Evolutionary conservation across 2,797 vertebrate genomes (phyloP), one percentile per base, ranked within the genome.

Genomic region (Pteropus rufus): DNA sequence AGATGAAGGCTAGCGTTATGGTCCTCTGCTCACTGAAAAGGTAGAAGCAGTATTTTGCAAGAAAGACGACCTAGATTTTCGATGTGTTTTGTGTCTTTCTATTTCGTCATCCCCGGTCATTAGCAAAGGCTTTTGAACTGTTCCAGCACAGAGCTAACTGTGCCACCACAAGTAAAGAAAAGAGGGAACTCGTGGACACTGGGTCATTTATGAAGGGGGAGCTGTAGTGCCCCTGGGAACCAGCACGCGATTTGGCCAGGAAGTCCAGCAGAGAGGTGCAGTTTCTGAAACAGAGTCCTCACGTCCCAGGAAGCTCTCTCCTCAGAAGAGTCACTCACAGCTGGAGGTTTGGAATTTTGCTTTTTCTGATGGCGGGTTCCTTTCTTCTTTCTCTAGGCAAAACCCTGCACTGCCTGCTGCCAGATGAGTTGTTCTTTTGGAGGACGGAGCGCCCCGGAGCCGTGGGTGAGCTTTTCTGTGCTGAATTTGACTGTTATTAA

Each of bases 61-160:
- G 54, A 80, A 52, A 67, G 67, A 49, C 73, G 76, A 64, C 67
- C 92, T 60, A 90, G 67, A 84, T 91, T 96, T 91, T 95, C 1
- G 1, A 7, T 73, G 34, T 64, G 34, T 24, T 65, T 91, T 80
- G 44, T 67, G 65, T 26, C 44, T 90, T 91, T 44, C 44, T 23
- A 26, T 65, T 77, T n/a, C 80, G 36, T 85, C 75, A 34, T n/a
- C 31, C 49, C 11, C 11, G 60, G 56, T 54, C 49, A 79, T 87
- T 90, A 84, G 80, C 65, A 84, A 92, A 93, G 85, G 70, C n/a
- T 64, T 92, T 88, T 69, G 58, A 56, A 49, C 70, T 69, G 41
- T 76, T 70, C 26, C 46, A 84, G 34, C 23, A 34, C 31, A 34
- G 65, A 94, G 21, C 34, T 39, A 75, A 36, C 44, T 80, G n/a